Percentiles rank a stretch among this genome's conserved stretches.
Conservation (phyloP, 92 coral and sea anemone species). For the Bergia puertoricense region DNA sequence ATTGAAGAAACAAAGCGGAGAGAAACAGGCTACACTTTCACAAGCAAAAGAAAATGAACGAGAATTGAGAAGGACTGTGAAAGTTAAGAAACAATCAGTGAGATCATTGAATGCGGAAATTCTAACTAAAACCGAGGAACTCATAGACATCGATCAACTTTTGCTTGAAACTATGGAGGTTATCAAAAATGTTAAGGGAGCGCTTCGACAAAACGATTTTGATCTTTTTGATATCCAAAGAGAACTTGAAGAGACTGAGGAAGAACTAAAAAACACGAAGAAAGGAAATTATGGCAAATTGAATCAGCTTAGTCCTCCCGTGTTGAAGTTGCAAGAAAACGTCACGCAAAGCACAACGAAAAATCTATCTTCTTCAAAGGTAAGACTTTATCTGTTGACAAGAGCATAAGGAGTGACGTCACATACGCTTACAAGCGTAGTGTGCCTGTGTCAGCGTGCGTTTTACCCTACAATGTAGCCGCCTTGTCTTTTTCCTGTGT, state of each 20-base stretch:
- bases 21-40: conserved; percentile 67
- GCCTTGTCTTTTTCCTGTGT: too few species aligned
- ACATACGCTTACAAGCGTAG: background rate
- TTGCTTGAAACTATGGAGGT: conserved; percentile 72
- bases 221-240: conserved; percentile 64
- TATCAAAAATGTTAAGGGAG: conserved; percentile 63
- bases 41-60: conserved; percentile 51
- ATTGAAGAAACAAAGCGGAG: conserved; percentile 66
- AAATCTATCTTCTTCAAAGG: background rate
- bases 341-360: background rate
- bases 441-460: background rate
- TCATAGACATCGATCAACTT: conserved; percentile 72
- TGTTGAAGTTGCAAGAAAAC: conserved; percentile 56
- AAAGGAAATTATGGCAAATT: conserved; percentile 27
- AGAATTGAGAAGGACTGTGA: conserved; percentile 43
- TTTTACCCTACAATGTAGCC: too few species aligned
- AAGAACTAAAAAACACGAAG: conserved; percentile 64
- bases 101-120: conserved; percentile 57
- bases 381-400: background rate
- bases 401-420: background rate
- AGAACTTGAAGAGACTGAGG: conserved; percentile 70
- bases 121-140: conserved; percentile 62
- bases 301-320: conserved; percentile 49
- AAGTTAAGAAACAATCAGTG: conserved; percentile 52
- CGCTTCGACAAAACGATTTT: conserved; percentile 64